Base-by-base conservation (phyloP, 2,113 vertebrate species). In the Martes martes region DNA sequence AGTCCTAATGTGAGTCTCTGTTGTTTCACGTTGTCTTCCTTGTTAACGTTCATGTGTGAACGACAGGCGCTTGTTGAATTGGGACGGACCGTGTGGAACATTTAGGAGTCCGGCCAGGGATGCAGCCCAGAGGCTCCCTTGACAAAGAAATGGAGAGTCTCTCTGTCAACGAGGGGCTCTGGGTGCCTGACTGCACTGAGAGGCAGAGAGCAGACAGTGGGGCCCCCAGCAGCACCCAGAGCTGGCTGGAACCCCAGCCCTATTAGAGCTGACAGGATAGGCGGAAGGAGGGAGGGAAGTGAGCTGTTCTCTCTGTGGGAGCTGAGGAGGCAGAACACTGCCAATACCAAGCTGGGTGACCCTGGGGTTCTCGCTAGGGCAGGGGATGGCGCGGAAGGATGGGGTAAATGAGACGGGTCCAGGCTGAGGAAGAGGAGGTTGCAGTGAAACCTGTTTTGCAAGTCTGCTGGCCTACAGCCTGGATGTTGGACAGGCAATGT, bases 301-400 rank as follows among this genome's bases (percentile, higher is more conserved):
- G 45, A 74, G 73, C 45, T 36, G 19, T 21, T 52, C 4, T 31
- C 7, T 50, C 16, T 14, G 1, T 2, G 18, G 31, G 11, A 76
- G n/a, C 1, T 28, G 24, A 61, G 7, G 36, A 59, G n/a, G 9
- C 10, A 5, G 28, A 21, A 24, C 0, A 4, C 36, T 24, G 50
- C 8, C n/a, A 36, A 63, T 11, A 28, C 45, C 15, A 9, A 0
- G 0, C 4, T 39, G n/a, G 3, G 10, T n/a, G 19, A 39, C 47
- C 57, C 31, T 18, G 55, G 67, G 57, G 31, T 24, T 59, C 33
- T 42, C 11, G 18, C 2, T 6, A 1, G 28, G 4, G 39, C 21
- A 2, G 28, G 4, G 39, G 39, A 18, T 36, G 33, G 18, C 10
- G 13, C 18, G 57, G 86, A 33, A 79, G 36, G 31, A 42, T 19